Conservation (phyloP, 2,888 invertebrate species). For the Drosophila robusta region DNA sequence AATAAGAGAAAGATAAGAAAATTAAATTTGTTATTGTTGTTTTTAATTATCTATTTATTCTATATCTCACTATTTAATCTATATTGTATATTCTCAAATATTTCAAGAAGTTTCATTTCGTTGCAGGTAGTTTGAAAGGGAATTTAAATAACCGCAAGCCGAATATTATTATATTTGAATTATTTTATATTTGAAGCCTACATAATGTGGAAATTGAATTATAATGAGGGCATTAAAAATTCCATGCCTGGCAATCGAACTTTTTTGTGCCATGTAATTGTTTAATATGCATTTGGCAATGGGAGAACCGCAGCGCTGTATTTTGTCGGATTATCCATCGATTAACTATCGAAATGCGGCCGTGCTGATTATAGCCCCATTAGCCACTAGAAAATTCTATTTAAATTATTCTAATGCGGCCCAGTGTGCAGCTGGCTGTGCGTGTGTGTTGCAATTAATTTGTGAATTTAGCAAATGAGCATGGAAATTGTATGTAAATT, state of each 20-base stretch:
- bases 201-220: constrained; percentile 28
- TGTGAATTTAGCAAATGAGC: constrained; percentile 77
- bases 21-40: too few species aligned
- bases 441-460: constrained; percentile 63
- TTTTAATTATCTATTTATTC: too few species aligned
- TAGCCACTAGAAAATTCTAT: constrained; percentile 59
- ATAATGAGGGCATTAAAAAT: constrained; percentile 17
- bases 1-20: too few species aligned
- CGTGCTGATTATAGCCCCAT: constrained; percentile 47
- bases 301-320: constrained; percentile 17
- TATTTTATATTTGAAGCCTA: neutral
- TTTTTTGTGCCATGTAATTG: constrained; percentile 10
- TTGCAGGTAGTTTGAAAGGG: too few species aligned
- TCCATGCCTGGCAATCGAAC: neutral
- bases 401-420: constrained; percentile 35
- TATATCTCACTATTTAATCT: too few species aligned
- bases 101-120: too few species aligned
- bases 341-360: constrained; percentile 63
- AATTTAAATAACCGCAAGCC: too few species aligned
- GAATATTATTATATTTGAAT: too few species aligned
- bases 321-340: constrained; percentile 44
- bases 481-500: constrained; percentile 72
- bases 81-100: too few species aligned
- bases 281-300: constrained; percentile 17
- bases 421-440: neutral